phyloP scores from a whole-genome alignment of 2,888 invertebrate genomes.

The Scaptodrosophila latifasciaeformis region DNA sequence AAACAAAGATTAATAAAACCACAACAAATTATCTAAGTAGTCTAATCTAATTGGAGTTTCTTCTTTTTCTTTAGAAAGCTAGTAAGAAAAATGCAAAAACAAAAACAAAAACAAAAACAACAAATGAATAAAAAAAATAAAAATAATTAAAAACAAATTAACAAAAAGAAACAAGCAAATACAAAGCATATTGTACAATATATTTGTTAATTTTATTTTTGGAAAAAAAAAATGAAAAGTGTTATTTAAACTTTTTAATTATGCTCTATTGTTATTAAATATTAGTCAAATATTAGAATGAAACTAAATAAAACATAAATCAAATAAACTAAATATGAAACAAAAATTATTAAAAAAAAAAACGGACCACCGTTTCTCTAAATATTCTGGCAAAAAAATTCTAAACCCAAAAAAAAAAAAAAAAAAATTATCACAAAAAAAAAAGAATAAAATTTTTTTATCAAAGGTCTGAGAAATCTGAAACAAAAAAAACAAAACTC shows the following conservation, averaged over 20 bases:
- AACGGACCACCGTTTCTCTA: too few relatives aligned
- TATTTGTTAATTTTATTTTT: slow-evolving; percentile 60
- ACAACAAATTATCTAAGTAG: slow-evolving; percentile 57
- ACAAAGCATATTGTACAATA: slow-evolving; percentile 34
- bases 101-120: slow-evolving; percentile 27
- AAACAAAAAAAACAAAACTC: slow-evolving; percentile 15
- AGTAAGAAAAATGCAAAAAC: slow-evolving; percentile 34
- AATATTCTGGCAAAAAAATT: slow-evolving; percentile 6
- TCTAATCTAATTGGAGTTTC: slow-evolving; percentile 65
- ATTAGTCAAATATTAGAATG: slow-evolving; percentile 59
- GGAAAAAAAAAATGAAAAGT: neutral
- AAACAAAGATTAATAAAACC: too few relatives aligned
- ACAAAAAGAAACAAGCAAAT: slow-evolving; percentile 35
- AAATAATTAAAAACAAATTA: slow-evolving; percentile 23
- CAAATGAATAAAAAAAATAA: slow-evolving; percentile 25
- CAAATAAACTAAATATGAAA: neutral
- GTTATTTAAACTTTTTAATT: slow-evolving; percentile 47
- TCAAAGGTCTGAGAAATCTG: slow-evolving; percentile 1
- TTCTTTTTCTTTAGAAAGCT: slow-evolving; percentile 64
- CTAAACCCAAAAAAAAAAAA: slow-evolving; percentile 29
- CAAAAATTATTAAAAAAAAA: slow-evolving; percentile 22
- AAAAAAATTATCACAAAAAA: slow-evolving; percentile 1
- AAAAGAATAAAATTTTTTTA: slow-evolving; percentile 4
- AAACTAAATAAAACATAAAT: slow-evolving; percentile 1
- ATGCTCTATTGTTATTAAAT: slow-evolving; percentile 56